These are phyloP conservation scores for Eupithecia exiguata DNA, from an alignment of 2,888 invertebrate genomes.

Conservation along the genomic window DNA sequence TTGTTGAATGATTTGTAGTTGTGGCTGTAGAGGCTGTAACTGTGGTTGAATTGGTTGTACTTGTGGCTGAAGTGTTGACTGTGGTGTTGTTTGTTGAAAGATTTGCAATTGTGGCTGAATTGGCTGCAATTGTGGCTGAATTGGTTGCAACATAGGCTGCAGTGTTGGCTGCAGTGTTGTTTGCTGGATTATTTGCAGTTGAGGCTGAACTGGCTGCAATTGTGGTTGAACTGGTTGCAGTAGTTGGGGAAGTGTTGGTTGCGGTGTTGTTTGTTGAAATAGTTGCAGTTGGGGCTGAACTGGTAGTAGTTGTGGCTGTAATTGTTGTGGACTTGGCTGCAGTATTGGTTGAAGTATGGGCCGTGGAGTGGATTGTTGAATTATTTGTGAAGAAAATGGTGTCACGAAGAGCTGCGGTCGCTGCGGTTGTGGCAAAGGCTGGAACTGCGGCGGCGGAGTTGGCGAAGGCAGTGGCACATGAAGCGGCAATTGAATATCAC, in stretches of 20 bases:
- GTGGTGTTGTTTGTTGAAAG: background rate
- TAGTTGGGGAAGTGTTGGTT: background rate
- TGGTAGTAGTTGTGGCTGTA: slow-evolving; percentile 15
- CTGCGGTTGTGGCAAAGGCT: slow-evolving; percentile 17
- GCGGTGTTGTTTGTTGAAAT: background rate
- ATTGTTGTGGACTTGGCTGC: background rate
- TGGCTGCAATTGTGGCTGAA: background rate
- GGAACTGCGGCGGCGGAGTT: slow-evolving; percentile 27
- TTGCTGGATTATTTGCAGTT: background rate
- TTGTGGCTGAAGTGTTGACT: background rate
- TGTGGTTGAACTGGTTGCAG: slow-evolving; percentile 12
- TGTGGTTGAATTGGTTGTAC: background rate
- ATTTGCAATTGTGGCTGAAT: slow-evolving; percentile 9
- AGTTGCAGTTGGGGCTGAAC: background rate
- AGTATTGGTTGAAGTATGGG: background rate
- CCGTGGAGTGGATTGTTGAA: slow-evolving; percentile 17
- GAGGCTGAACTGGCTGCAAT: background rate
- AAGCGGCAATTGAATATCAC: slow-evolving; percentile 35
- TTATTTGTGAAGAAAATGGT: slow-evolving; percentile 6
- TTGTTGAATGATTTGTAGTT: slow-evolving; percentile 5
- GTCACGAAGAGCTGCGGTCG: background rate
- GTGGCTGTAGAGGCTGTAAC: background rate
- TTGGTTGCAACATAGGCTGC: background rate
- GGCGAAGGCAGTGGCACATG: slow-evolving; percentile 33
- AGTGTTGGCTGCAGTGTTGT: background rate